Evolutionary conservation across 2,113 vertebrate genomes (phyloP), one percentile per base, ranked within the genome.

Genomic region (Platanista minor): DNA sequence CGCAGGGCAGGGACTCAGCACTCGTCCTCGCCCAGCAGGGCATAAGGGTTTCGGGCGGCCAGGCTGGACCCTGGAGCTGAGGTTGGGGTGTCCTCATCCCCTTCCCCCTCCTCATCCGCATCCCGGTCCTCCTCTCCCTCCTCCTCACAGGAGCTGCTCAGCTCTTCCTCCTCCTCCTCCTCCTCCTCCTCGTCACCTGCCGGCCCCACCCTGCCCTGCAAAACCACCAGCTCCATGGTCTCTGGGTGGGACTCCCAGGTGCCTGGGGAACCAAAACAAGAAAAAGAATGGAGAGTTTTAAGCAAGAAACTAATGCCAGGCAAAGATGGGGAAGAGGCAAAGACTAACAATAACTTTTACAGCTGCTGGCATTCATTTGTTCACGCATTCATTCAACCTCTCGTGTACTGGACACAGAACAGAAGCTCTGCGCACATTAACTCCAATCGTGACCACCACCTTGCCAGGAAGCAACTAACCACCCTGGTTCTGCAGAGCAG

Each of bases 71-170:
- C 97, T 5, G 93, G 94, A 29, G 66, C 97, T 11, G 77, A 93
- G 59, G 88, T 92, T 3, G 98, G 80, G 61, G 97, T 6, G 93
- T 99, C 99, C 67, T 99, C 99, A 2, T 99, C 98, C 27, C 98
- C 99, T 36, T 99, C 99, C 21, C 98, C 99, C n/a, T 99, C 99
- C 46, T 99, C 99, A 25, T 99, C 99, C 0, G 99, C 99, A 57
- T 99, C 99, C 2, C 99, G 97, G 96, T 99, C 99, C 96, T 99
- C 99, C 43, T 99, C 98, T 31, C 97, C 98, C 78, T 98, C 99
- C 96, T 99, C 99, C 59, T 99, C 99, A 97, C 99, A 99, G 0
- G 99, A 99, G 97, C 99, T 99, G 27, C 99, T 99, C 94, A 99
- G 99, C 12, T 98, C 99, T 1, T 98, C 98, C 23, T 99, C 99